Evolutionary conservation across 1,140 invertebrate genomes (phyloP), one percentile per base, ranked within the genome.

Genomic region (Drosophila cardini): DNA sequence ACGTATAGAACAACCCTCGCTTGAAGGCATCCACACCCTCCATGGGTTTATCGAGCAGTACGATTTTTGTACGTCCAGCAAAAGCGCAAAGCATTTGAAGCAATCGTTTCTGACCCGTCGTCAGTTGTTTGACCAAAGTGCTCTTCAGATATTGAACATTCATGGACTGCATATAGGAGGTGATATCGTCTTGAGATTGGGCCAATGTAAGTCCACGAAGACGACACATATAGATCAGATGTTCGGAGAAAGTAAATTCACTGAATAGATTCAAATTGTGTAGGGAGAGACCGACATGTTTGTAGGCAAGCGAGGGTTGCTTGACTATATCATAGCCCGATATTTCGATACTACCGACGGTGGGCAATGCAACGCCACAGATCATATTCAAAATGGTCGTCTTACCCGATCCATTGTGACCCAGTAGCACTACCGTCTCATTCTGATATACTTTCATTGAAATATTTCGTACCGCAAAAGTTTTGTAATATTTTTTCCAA

Each of bases 401-500:
- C 18, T 86, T 86, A 1, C 83, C 83, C 0, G 78, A 70, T 0
- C 72, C 34, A 48, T 86, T 86, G 9, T 71, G 64, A 0, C 83
- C 83, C 4, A 87, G 45, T 0, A 86, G 38, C 0, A 65, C 83
- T 0, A 87, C 32, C 4, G 81, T 15, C 11, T 86, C 83, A 9
- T 77, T 73, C 3, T 55, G 4, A 15, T 71, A 63, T 2, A 86
- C 72, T 5, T 40, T 57, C 0, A 86, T 26, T 2, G 68, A 64
- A 30, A 86, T 61, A 4, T 56, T 48, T 0, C 36, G 45, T 1
- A 86, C 21, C 10, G 72, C 83, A 45, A 45, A 72, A 0, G 0
- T 9, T 0, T 68, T 67, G 0, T 0, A 4, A 9, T 32, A 82
- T 30, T 53, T 82, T n/a, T 78, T 72, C 60, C 52, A 81, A 4